These are phyloP conservation scores for Morpho helenor DNA, from an alignment of 2,888 invertebrate genomes.

Conservation along the genomic window DNA sequence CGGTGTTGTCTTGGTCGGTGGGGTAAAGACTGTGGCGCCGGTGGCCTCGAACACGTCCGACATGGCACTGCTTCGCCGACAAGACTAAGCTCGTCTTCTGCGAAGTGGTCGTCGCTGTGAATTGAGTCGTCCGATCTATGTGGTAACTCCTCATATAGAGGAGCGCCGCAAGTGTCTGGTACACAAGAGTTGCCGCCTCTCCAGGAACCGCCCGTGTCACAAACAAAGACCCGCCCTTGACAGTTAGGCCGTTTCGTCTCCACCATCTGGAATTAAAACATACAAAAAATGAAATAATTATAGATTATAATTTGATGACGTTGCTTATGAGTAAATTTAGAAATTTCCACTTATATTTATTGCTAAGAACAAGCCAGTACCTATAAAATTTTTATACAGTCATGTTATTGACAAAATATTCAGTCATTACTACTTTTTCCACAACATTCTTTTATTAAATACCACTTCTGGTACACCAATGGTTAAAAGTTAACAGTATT, in stretches of 20 bases:
- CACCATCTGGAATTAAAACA: constrained; percentile 81
- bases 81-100: constrained; percentile 87
- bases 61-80: constrained; percentile 72
- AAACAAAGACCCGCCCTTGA: constrained; percentile 83
- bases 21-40: constrained; percentile 70
- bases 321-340: no score
- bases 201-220: constrained; percentile 76
- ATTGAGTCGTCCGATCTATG: constrained; percentile 79
- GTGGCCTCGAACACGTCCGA: constrained; percentile 72
- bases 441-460: no score
- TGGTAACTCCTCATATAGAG: constrained; percentile 89
- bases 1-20: constrained; percentile 81
- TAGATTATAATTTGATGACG: no score
- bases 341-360: no score
- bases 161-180: constrained; percentile 79
- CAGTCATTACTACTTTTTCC: no score
- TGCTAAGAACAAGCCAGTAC: no score
- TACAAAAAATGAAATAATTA: background rate
- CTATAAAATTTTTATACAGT: no score
- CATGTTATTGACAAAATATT: no score
- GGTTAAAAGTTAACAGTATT: no score
- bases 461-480: no score
- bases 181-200: constrained; percentile 76
- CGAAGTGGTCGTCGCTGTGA: constrained; percentile 91
- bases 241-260: constrained; percentile 83